These are phyloP conservation scores for Lasioglossum oenotherae DNA, from an alignment of 2,888 invertebrate species.

Conservation along the genomic window DNA sequence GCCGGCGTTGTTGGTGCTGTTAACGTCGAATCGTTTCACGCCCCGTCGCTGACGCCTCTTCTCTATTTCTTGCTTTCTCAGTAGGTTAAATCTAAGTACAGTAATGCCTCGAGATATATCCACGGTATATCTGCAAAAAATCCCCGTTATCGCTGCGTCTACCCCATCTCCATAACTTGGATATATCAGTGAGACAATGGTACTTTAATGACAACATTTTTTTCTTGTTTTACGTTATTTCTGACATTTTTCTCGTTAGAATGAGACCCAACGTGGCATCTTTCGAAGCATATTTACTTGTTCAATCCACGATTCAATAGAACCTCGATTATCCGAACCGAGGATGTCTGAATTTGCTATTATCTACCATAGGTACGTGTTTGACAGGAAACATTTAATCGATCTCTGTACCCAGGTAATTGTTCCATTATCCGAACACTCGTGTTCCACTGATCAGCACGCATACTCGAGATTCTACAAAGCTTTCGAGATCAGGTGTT, in stretches of 20 bases:
- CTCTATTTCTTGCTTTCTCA: background rate
- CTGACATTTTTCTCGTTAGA: background rate
- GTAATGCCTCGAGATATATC: background rate
- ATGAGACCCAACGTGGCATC: background rate
- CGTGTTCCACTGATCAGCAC: background rate
- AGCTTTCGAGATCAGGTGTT: background rate
- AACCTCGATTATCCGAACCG: background rate
- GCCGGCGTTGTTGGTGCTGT: slow-evolving; percentile 69
- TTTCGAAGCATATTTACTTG: no score
- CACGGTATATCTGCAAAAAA: background rate
- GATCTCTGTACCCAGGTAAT: background rate
- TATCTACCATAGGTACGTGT: no score
- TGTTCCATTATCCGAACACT: background rate
- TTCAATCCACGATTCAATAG: background rate
- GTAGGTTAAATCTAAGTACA: background rate
- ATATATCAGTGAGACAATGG: background rate
- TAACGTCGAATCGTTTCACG: slow-evolving; percentile 73
- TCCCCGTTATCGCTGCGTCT: background rate
- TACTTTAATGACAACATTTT: background rate
- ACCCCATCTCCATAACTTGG: background rate
- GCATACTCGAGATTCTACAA: background rate
- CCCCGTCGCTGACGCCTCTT: slow-evolving; percentile 39
- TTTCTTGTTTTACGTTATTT: background rate
- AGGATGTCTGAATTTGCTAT: background rate
- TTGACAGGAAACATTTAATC: background rate